phyloP scores from a whole-genome alignment of 1,140 invertebrate genomes.

The Vanessa tameamea region DNA sequence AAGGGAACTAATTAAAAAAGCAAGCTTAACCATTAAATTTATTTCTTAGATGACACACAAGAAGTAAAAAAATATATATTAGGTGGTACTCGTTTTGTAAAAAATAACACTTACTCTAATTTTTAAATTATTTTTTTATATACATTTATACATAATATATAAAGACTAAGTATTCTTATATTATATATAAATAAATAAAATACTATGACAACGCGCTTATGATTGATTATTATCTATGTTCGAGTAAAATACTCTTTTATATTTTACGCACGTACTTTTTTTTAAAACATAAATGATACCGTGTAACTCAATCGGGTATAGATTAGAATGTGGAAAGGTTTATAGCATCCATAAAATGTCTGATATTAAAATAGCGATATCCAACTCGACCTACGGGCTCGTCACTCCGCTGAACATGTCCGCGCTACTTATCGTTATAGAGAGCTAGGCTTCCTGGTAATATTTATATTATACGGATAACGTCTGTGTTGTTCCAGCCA shows the following conservation, averaged over 20 bases:
- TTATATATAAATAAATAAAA: no score
- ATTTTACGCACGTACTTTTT: constrained; percentile 2
- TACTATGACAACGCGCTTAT: no score
- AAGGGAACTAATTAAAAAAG: no score
- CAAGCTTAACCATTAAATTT: no score
- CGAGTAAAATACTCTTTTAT: constrained; percentile 3
- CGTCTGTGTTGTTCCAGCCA: constrained; percentile 83
- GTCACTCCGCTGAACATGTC: constrained; percentile 56
- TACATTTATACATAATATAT: no score
- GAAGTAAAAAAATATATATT: no score
- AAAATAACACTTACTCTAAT: no score
- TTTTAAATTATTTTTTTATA: no score
- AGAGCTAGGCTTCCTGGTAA: constrained; percentile 55
- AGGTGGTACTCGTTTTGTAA: no score
- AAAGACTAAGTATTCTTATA: no score
- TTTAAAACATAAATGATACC: no score
- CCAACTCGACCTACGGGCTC: constrained; percentile 44
- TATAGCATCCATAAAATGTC: constrained; percentile 30
- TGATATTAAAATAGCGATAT: constrained; percentile 50
- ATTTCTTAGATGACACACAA: no score
- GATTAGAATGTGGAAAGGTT: constrained; percentile 21
- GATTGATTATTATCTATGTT: background rate
- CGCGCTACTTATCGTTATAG: constrained; percentile 45
- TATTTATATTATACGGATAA: constrained; percentile 45
- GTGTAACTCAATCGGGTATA: constrained; percentile 25